These are phyloP conservation scores for Trachelus tabidus DNA, from an alignment of 2,888 invertebrate species.

Conservation along the genomic window DNA sequence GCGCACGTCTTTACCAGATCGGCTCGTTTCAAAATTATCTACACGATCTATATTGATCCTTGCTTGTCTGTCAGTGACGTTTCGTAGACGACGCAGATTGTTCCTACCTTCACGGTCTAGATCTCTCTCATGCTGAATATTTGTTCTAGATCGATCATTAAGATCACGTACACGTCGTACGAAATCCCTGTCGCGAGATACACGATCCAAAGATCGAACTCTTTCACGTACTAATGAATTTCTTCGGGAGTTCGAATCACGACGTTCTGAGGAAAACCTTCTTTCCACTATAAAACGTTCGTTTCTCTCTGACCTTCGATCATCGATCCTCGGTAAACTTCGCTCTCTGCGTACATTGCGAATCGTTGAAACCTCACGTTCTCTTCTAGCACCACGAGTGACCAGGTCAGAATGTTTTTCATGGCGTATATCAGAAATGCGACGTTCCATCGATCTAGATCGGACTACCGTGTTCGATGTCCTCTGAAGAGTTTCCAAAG, in stretches of 20 bases:
- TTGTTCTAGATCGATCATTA: not conserved
- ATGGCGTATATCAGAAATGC: not conserved
- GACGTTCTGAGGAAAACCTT: not conserved
- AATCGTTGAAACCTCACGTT: not conserved
- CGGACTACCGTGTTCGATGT: not conserved
- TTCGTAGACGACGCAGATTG: not conserved
- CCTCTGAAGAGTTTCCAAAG: not conserved
- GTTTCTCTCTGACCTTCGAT: conserved; percentile 1
- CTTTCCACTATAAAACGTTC: not conserved
- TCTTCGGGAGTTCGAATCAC: not conserved
- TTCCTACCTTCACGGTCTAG: not conserved
- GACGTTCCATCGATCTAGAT: not conserved
- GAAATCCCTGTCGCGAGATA: not conserved
- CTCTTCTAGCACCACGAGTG: not conserved
- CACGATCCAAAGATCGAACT: not conserved
- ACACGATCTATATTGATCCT: not conserved
- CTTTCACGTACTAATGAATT: not conserved
- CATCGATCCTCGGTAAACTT: not conserved
- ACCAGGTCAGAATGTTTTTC: not conserved
- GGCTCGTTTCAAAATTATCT: not conserved
- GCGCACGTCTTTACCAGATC: not conserved
- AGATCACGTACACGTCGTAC: not conserved
- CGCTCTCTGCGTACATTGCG: not conserved
- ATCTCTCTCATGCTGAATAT: not conserved
- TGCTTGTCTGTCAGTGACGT: not conserved